phyloP scores from a whole-genome alignment of 2,113 vertebrate genomes.

The Pyxicephalus adspersus region DNA sequence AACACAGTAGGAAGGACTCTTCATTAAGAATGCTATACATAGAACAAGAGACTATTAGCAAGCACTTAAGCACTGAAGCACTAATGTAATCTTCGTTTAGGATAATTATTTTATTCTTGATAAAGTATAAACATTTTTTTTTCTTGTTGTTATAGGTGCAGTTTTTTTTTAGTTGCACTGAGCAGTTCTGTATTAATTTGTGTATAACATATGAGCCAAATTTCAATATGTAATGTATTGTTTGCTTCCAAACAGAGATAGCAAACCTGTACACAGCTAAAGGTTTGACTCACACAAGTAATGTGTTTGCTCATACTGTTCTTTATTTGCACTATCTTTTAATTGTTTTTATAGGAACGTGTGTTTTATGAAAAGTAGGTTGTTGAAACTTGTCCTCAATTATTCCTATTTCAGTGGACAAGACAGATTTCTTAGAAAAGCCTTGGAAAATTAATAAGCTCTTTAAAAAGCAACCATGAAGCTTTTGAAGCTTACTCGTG shows the following conservation, averaged over 20 bases:
- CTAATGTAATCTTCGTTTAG: slow-evolving; percentile 48
- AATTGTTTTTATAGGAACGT: slow-evolving; percentile 41
- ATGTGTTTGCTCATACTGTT: slow-evolving; percentile 13
- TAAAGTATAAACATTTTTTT: slow-evolving; percentile 38
- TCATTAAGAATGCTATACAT: slow-evolving; percentile 54
- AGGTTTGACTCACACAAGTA: slow-evolving; percentile 26
- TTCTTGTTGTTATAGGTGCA: background rate
- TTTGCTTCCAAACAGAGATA: background rate
- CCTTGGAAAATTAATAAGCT: slow-evolving; percentile 47
- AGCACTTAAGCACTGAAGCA: slow-evolving; percentile 16
- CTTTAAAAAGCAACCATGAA: slow-evolving; percentile 16
- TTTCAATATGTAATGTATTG: too few species aligned
- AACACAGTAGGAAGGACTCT: slow-evolving; percentile 51
- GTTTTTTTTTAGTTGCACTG: background rate
- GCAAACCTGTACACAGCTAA: slow-evolving; percentile 33
- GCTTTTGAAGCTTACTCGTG: slow-evolving; percentile 26
- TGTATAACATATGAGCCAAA: too few species aligned
- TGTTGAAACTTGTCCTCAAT: slow-evolving; percentile 36
- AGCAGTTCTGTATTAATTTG: background rate
- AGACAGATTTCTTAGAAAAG: slow-evolving; percentile 16
- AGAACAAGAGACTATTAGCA: slow-evolving; percentile 50
- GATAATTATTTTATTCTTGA: slow-evolving; percentile 33
- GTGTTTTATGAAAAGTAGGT: slow-evolving; percentile 15
- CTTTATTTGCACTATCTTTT: slow-evolving; percentile 27
- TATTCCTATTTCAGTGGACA: slow-evolving; percentile 7